A percentile compares a stretch with the other conserved stretches of the same genome.
These are phyloP conservation scores for Drosophila mauritiana DNA, from an alignment of 1,140 invertebrate genomes.

Conservation along the genomic window DNA sequence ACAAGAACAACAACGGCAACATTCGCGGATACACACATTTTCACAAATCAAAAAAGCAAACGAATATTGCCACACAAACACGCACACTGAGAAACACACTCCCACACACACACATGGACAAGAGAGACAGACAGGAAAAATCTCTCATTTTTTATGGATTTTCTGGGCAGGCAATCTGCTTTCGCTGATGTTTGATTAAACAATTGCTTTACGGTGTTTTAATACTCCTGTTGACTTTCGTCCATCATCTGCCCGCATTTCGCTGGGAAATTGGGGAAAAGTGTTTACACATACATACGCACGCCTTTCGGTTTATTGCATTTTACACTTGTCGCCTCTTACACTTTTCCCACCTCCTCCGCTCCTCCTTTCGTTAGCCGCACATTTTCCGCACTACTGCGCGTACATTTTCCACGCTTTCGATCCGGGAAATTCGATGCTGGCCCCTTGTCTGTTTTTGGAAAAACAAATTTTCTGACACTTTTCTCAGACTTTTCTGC, in stretches of 20 bases:
- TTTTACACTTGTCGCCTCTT: constrained; percentile 49
- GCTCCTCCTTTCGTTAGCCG: constrained; percentile 60
- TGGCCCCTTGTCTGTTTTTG: constrained; percentile 23
- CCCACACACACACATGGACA: constrained; percentile 42
- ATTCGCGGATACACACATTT: constrained; percentile 81
- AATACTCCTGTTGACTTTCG: constrained; percentile 29
- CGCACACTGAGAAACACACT: constrained; percentile 16
- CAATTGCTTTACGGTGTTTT: constrained; percentile 54
- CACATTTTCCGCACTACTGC: constrained; percentile 69
- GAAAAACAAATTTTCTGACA: constrained; percentile 16
- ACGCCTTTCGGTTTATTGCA: constrained; percentile 28
- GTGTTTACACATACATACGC: constrained; percentile 18
- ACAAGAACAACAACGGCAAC: constrained; percentile 51
- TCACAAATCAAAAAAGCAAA: constrained; percentile 82
- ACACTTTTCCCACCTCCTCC: constrained; percentile 37
- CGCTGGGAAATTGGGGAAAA: constrained; percentile 11
- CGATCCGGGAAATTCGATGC: constrained; percentile 41
- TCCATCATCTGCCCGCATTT: constrained; percentile 1
- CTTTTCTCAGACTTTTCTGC: constrained; percentile 33
- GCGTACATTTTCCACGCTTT: constrained; percentile 42
- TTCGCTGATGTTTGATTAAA: constrained; percentile 56
- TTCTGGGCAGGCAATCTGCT: constrained; percentile 60
- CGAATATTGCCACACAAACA: constrained; percentile 61
- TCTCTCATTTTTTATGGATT: constrained; percentile 65
- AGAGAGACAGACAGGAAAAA: constrained; percentile 56